A percentile compares a stretch with the other conserved stretches of the same genome.
Evolutionary conservation across 2,888 invertebrate genomes (phyloP).

Genomic region (Heliconius cydno): DNA sequence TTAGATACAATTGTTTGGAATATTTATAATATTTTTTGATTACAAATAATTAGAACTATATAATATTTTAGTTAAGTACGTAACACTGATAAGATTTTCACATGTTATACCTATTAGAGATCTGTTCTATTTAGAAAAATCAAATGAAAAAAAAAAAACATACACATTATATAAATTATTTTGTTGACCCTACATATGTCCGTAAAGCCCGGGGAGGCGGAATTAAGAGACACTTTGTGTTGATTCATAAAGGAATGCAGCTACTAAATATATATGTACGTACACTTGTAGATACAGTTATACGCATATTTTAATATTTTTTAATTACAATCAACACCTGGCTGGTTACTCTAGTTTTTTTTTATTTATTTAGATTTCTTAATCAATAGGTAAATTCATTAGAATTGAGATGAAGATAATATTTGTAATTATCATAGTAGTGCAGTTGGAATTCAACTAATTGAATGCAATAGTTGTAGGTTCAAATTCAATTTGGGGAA

Average conservation of each 20-base stretch:
- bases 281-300: constrained; percentile 38
- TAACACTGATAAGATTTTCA: too few species aligned
- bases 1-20: too few species aligned
- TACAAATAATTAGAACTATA: too few species aligned
- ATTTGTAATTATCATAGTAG: background rate
- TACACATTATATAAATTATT: constrained; percentile 31
- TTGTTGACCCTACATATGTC: constrained; percentile 65
- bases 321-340: constrained; percentile 23
- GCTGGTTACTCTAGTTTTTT: constrained; percentile 17
- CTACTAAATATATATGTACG: constrained; percentile 51
- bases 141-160: background rate
- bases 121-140: background rate
- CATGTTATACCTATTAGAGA: too few species aligned
- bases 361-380: constrained; percentile 13
- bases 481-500: background rate
- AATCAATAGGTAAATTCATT: constrained; percentile 17
- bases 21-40: too few species aligned
- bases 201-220: constrained; percentile 72
- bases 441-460: background rate
- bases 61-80: too few species aligned
- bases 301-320: constrained; percentile 24
- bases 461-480: background rate
- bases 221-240: constrained; percentile 81
- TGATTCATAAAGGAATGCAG: constrained; percentile 72
- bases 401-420: background rate